Percentiles rank a stretch among this genome's conserved stretches.
Conservation (phyloP, 2,797 vertebrate genomes). For the Syngnathus acus region DNA sequence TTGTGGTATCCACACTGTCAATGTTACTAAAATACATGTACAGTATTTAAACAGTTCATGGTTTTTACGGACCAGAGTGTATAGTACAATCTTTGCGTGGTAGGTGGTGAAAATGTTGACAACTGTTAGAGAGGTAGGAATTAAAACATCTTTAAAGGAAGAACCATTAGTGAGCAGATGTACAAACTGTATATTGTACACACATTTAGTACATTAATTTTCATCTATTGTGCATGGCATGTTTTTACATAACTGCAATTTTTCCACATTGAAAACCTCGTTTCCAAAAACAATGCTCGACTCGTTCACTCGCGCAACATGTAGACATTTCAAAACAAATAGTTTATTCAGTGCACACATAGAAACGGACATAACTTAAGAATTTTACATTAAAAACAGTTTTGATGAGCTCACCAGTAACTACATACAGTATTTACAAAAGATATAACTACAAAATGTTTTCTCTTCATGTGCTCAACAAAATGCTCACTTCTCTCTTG, state of each 20-base stretch:
- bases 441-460: slow-evolving; percentile 25
- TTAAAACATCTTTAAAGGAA: no score
- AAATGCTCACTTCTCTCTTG: slow-evolving; percentile 1
- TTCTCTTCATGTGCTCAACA: slow-evolving; percentile 40
- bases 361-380: slow-evolving; percentile 62
- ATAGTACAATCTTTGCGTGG: no score
- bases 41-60: no score
- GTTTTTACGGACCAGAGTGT: no score
- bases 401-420: slow-evolving; percentile 1
- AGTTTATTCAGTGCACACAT: slow-evolving; percentile 64
- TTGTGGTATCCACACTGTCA: no score
- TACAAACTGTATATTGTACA: no score
- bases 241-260: background rate
- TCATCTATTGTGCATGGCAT: background rate
- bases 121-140: no score
- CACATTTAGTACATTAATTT: no score
- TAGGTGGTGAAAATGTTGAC: no score
- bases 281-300: background rate
- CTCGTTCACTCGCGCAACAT: background rate
- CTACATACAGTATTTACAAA: slow-evolving; percentile 36
- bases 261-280: background rate
- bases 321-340: slow-evolving; percentile 15
- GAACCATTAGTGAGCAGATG: no score
- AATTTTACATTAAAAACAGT: slow-evolving; percentile 37
- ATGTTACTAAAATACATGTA: no score